Conservation (phyloP, 2,888 invertebrate species). For the Congeria kusceri region DNA sequence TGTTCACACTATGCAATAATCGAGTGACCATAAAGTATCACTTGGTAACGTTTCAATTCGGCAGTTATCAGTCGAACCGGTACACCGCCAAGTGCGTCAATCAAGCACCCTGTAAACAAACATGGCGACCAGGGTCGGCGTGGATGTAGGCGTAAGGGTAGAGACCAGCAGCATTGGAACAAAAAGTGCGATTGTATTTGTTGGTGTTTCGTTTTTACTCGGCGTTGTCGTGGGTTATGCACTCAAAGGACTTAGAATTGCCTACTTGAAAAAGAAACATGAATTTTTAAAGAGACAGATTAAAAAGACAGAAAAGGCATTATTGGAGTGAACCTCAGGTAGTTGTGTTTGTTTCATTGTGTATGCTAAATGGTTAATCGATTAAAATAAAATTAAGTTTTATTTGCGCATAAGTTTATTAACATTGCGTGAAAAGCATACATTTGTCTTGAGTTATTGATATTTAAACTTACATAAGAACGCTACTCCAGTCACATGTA, state of each 20-base stretch:
- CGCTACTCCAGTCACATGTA: too few species aligned
- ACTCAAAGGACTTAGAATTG: constrained; percentile 65
- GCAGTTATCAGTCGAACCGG: background rate
- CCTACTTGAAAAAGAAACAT: constrained; percentile 73
- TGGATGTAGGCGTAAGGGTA: constrained; percentile 48
- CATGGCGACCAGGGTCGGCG: constrained; percentile 51
- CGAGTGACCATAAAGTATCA: too few species aligned
- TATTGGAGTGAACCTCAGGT: constrained; percentile 20
- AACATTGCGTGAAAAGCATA: too few species aligned
- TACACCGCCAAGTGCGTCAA: background rate
- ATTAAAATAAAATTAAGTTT: too few species aligned
- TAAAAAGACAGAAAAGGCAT: constrained; percentile 47
- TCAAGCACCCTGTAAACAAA: constrained; percentile 11
- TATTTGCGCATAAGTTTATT: too few species aligned
- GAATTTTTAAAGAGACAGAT: constrained; percentile 70
- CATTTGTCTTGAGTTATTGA: too few species aligned
- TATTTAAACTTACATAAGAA: too few species aligned
- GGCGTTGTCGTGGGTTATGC: constrained; percentile 74
- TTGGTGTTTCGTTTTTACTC: constrained; percentile 67
- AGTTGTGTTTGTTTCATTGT: constrained; percentile 30
- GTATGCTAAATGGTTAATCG: background rate
- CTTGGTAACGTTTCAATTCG: background rate
- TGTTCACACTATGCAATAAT: too few species aligned
- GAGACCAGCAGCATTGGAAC: constrained; percentile 32
- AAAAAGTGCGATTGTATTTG: constrained; percentile 48